Base-by-base conservation (phyloP, 2,888 invertebrate genomes). In the Girardia tigrina region DNA sequence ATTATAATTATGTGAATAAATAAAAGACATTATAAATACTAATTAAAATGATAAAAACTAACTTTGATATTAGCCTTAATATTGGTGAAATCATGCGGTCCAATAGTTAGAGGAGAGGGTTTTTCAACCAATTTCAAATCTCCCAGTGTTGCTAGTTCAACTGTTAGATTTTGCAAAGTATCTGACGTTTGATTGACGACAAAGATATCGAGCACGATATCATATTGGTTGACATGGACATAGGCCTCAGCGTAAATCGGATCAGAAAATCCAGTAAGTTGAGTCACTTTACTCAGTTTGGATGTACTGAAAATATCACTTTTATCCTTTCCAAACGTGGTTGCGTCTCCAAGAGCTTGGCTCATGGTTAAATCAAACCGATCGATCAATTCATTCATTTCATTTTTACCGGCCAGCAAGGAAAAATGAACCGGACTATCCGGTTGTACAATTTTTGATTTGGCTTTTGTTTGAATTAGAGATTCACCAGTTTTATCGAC, bases 221-320 rank as follows among this genome's bases (percentile, higher is more conserved):
- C 97, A 86, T 94, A 95, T 80, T 84, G 84, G 80, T 85, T 85
- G 79, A 99, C 97, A 84, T 97, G 90, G 0, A 99, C 97, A 82
- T 97, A 92, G n/a, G 98, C 97, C 86, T 99, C 98, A 0, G 98
- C 93, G 85, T 99, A 99, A 77, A 99, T 95, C 0, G 98, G 97
- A 87, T 99, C 98, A 0, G 94, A 94, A 86, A 97, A 97, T 16
- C 97, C 98, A 1, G 98, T 97, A 81, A 99, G 87, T 85, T 98
- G 98, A 42, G 94, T 93, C 78, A 94, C 85, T 83, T 88, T 88
- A 81, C 86, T 88, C 14, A 88, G 82, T 80, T 88, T 88, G 28
- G 87, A 86, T 12, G 86, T 82, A 27, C 86, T 84, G 36, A 86
- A 80, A 70, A 85, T 83, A 72, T 85, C 84, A 26, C 82, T 81